Percentiles rank a stretch among this genome's conserved stretches.
These are phyloP conservation scores for Sciurus vulgaris DNA, from an alignment of 2,797 vertebrate genomes.

Conservation along the genomic window DNA sequence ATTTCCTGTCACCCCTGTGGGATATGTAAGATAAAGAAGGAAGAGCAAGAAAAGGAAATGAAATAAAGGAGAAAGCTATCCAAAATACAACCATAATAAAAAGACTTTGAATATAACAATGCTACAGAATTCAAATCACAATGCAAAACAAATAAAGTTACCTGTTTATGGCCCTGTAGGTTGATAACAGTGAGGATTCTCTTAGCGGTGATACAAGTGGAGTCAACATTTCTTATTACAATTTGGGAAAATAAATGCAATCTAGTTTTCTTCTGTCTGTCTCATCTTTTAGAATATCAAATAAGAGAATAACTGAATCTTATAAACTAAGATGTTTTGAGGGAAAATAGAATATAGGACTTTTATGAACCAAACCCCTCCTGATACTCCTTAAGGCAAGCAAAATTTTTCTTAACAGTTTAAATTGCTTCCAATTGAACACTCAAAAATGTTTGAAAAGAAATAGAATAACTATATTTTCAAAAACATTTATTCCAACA, in stretches of 20 bases:
- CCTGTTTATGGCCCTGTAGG: neutral
- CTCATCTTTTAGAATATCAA: neutral
- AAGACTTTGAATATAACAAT: neutral
- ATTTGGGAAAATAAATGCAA: slow-evolving; percentile 12
- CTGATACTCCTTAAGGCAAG: neutral
- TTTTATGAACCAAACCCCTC: neutral
- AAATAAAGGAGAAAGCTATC: neutral
- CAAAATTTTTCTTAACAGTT: neutral
- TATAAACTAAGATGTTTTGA: neutral
- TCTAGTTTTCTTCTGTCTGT: neutral
- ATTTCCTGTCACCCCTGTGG: neutral
- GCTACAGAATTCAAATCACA: slow-evolving; percentile 47
- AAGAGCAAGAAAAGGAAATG: neutral
- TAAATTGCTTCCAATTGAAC: neutral
- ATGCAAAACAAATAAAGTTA: slow-evolving; percentile 11
- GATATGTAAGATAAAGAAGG: neutral
- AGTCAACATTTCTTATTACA: neutral
- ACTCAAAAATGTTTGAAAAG: neutral
- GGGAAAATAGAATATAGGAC: neutral
- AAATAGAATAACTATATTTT: slow-evolving; percentile 5
- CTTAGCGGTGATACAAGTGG: neutral
- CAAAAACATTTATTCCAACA: neutral
- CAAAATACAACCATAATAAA: neutral
- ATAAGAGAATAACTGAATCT: neutral
- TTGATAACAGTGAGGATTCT: neutral